Evolutionary conservation across 1,140 invertebrate species (phyloP).

Genomic region (Diuraphis noxia): DNA sequence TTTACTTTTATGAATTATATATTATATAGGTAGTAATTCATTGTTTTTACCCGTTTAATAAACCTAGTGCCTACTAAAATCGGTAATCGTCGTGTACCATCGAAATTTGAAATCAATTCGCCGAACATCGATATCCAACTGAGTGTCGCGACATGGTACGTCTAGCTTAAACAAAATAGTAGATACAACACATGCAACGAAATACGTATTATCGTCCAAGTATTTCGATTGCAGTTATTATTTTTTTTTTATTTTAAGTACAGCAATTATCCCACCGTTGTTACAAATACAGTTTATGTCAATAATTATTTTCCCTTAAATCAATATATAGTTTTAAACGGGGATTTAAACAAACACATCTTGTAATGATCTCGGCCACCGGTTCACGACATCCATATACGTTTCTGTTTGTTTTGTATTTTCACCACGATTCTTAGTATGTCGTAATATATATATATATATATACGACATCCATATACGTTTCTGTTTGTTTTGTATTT

Average conservation of each 20-base stretch:
- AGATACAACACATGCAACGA: neutral
- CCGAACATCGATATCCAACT: neutral
- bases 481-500: neutral
- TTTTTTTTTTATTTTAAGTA: neutral
- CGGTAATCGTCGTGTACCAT: neutral
- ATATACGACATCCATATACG: neutral
- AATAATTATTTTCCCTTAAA: neutral
- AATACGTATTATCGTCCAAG: neutral
- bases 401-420: neutral
- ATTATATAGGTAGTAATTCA: neutral
- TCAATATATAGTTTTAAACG: neutral
- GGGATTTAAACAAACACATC: neutral
- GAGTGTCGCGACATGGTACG: neutral
- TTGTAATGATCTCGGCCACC: neutral
- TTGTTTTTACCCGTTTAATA: neutral
- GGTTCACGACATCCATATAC: neutral
- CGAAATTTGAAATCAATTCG: neutral
- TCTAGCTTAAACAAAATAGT: neutral
- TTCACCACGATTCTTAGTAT: neutral
- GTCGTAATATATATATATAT: neutral
- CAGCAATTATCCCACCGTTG: neutral
- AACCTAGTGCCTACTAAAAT: neutral
- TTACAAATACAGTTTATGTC: neutral
- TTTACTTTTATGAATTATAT: neutral
- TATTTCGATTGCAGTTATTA: neutral